phyloP scores from a whole-genome alignment of 2,113 vertebrate species.

The Riparia riparia region DNA sequence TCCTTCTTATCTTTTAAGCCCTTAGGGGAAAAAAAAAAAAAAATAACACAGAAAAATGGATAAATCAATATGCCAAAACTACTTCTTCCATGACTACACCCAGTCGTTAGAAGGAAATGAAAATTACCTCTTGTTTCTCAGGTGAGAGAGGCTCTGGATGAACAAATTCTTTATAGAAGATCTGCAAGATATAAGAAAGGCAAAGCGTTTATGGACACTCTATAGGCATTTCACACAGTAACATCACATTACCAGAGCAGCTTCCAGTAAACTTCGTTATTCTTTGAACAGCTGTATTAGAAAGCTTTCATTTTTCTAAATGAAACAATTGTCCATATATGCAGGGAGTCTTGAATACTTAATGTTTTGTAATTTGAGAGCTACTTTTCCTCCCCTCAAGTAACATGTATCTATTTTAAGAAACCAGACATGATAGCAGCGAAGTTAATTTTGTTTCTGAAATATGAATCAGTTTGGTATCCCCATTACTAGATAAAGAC shows the following conservation, averaged over 20 bases:
- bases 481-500: neutral
- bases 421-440: neutral
- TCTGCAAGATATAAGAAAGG: constrained; percentile 68
- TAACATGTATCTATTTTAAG: neutral
- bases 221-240: neutral
- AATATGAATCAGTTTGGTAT: neutral
- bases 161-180: constrained; percentile 82
- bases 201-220: neutral
- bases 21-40: neutral
- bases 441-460: neutral
- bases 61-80: neutral
- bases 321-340: neutral
- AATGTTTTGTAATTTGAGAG: neutral
- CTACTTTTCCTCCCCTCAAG: neutral
- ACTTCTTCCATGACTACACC: neutral
- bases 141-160: constrained; percentile 81
- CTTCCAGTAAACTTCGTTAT: neutral
- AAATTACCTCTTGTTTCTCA: constrained; percentile 78
- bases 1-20: constrained; percentile 71
- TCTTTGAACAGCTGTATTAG: neutral
- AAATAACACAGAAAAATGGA: neutral
- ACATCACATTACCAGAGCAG: neutral
- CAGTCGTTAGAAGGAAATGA: neutral
- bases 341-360: neutral
- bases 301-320: neutral